These are phyloP conservation scores for Pipistrellus kuhlii DNA, from an alignment of 2,797 vertebrate genomes.

Conservation along the genomic window DNA sequence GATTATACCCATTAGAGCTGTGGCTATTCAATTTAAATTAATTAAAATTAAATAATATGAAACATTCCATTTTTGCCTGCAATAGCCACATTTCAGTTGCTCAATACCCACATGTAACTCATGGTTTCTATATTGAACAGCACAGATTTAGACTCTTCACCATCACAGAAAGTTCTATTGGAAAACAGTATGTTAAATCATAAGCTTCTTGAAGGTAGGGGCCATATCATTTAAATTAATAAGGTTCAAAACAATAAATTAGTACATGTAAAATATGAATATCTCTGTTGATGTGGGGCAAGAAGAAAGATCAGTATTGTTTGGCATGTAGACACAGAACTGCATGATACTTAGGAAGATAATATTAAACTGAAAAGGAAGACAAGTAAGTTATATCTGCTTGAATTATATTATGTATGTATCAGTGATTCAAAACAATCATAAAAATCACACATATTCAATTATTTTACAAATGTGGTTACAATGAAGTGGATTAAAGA, in stretches of 20 bases:
- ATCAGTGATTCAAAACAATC: background rate
- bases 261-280: background rate
- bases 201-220: background rate
- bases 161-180: background rate
- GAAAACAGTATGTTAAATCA: background rate
- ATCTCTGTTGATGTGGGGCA: background rate
- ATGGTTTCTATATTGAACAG: background rate
- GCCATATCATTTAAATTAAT: constrained; percentile 2
- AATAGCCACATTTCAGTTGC: background rate
- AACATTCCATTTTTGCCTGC: background rate
- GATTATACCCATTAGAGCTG: background rate
- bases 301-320: background rate
- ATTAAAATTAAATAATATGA: constrained; percentile 9
- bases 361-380: background rate
- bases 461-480: constrained; percentile 3
- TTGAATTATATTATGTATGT: background rate
- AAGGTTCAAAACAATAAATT: background rate
- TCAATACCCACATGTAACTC: background rate
- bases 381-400: background rate
- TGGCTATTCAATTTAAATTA: background rate
- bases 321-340: background rate
- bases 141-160: background rate
- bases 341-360: background rate
- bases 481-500: background rate
- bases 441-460: background rate